phyloP scores from a whole-genome alignment of 2,113 vertebrate species.

The Cavia aperea region DNA sequence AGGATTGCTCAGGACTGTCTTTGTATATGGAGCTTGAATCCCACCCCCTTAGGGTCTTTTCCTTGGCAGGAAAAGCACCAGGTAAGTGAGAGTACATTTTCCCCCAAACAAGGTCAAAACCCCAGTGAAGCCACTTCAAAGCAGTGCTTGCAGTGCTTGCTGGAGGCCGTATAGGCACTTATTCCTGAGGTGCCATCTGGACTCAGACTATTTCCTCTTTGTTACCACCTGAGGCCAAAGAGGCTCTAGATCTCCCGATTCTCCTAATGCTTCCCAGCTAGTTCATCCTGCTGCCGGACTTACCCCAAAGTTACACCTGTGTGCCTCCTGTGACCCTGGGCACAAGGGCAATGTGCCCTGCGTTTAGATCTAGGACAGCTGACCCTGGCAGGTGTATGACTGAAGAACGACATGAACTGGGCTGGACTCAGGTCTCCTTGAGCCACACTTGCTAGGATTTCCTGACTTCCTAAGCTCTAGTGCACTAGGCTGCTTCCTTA shows the following conservation, averaged over 20 bases:
- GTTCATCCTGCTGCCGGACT: background rate
- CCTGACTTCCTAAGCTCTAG: background rate
- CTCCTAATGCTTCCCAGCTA: background rate
- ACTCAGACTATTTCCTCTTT: background rate
- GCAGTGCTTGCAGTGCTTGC: accelerated
- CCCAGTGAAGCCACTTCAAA: background rate
- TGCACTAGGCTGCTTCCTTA: background rate
- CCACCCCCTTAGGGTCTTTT: background rate
- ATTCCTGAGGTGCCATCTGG: background rate
- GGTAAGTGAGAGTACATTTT: background rate
- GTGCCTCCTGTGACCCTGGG: background rate
- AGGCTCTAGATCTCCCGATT: background rate
- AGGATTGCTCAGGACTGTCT: background rate
- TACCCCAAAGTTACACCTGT: background rate
- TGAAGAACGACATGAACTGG: accelerated
- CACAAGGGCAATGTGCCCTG: background rate
- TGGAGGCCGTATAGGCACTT: background rate
- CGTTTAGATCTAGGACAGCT: background rate
- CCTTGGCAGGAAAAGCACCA: background rate
- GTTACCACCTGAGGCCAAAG: background rate
- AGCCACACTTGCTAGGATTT: background rate
- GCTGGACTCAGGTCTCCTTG: background rate
- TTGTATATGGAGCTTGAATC: background rate
- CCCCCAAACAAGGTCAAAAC: background rate
- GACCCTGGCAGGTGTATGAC: too few species aligned